Evolutionary conservation across 2,888 invertebrate genomes (phyloP).

Genomic region (Neria commutata): DNA sequence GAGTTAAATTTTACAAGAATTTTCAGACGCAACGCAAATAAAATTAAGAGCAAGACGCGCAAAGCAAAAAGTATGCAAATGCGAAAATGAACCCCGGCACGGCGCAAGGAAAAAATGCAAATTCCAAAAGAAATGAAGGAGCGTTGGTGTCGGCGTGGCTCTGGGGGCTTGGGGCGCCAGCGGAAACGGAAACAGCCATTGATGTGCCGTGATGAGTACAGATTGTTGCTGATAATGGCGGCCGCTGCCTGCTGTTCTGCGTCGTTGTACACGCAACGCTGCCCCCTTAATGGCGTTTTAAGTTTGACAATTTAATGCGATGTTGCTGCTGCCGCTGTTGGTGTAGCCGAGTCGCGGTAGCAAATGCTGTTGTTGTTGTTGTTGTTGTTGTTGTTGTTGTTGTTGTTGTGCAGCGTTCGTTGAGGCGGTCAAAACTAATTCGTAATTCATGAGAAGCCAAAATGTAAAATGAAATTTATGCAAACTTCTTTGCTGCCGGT

Average conservation of each 20-base stretch:
- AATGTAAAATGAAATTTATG: constrained; percentile 28
- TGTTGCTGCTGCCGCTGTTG: no score
- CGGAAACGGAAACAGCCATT: constrained; percentile 13
- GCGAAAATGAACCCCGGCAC: constrained; percentile 2
- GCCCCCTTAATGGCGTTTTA: no score
- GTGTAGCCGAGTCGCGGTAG: neutral
- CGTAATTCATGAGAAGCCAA: constrained; percentile 8
- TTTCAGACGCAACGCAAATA: neutral
- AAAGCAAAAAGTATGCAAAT: neutral
- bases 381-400: constrained; percentile 1
- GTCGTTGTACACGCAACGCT: no score
- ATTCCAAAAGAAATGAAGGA: neutral
- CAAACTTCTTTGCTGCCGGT: constrained; percentile 23
- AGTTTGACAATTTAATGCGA: no score
- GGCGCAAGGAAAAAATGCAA: no score
- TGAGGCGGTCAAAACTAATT: constrained; percentile 36
- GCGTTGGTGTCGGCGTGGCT: no score
- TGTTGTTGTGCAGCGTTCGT: neutral
- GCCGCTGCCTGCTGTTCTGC: neutral
- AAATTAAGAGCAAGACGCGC: neutral
- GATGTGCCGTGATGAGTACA: constrained; percentile 25
- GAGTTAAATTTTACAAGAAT: neutral
- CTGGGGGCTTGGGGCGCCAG: no score
- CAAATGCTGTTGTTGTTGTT: constrained; percentile 2
- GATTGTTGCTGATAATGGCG: neutral